phyloP scores from a whole-genome alignment of 2,888 invertebrate genomes.

The Pandemis cinnamomeana region DNA sequence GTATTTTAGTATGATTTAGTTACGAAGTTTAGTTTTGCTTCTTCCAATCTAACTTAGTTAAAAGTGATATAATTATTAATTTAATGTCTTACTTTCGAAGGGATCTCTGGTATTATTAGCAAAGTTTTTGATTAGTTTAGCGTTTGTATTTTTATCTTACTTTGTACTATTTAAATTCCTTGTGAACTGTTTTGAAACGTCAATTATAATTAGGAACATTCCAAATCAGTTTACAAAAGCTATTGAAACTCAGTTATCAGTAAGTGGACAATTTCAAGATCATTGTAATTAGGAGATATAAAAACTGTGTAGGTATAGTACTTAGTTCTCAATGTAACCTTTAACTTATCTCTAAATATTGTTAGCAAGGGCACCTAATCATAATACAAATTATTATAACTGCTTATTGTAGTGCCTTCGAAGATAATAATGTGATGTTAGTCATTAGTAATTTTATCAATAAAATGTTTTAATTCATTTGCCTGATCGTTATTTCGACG shows the following conservation, averaged over 20 bases:
- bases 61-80: constrained; percentile 4
- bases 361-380: constrained; percentile 61
- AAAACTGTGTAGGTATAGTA: constrained; percentile 25
- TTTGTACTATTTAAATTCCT: constrained; percentile 10
- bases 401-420: constrained; percentile 70
- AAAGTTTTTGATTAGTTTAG: background rate
- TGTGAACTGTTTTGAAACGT: constrained; percentile 26
- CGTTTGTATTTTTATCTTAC: background rate
- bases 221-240: constrained; percentile 25
- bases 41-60: constrained; percentile 21
- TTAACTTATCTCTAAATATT: constrained; percentile 46
- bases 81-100: background rate
- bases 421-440: constrained; percentile 73
- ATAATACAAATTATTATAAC: constrained; percentile 59
- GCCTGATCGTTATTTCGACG: constrained; percentile 27
- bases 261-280: constrained; percentile 18
- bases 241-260: background rate
- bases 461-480: constrained; percentile 49
- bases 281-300: constrained; percentile 18
- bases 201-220: background rate
- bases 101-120: background rate
- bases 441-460: constrained; percentile 56
- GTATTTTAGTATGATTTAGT: background rate
- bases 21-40: background rate
- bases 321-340: constrained; percentile 41